Base-by-base conservation (phyloP, 37 sponge, comb jelly and placozoan species). In the Hexactinellida sp. region DNA sequence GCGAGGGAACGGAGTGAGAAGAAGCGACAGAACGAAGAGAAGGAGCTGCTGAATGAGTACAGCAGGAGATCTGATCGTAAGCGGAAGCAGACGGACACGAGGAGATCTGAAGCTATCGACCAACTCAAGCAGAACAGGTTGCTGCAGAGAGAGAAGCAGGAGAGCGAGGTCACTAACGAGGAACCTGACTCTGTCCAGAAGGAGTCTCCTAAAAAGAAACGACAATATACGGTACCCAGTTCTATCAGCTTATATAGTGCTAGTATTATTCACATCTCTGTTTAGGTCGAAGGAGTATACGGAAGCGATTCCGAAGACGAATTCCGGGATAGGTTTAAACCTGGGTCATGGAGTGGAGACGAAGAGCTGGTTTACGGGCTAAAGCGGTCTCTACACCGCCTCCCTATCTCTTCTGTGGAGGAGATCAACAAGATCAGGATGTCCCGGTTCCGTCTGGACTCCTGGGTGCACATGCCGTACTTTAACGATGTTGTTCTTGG, bases 371-470 rank as follows among this genome's bases (percentile, higher is more conserved):
- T 16, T 5, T 5, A 37, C n/a, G 37, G 39, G 37, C 38, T 37
- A 76, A 19, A 54, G 21, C 23, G 24, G 36, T 55, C 87, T 55
- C 82, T 82, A 41, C 36, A 36, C 28, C 38, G 36, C 36, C 82
- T 71, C 7, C 47, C 25, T 36, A 89, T 94, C 28, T 84, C 90
- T 36, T 84, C 84, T 38, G 32, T 82, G 38, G 87, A 87, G 25
- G 89, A 92, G 84, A 85, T 94, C n/a, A 87, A 83, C 36, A 96
- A 88, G 82, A 90, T 97, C 83, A 91, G 93, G 71, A 55, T 97
- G 28, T 97, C 98, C 19, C 51, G 98, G 37, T 93, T 88, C 82
- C 89, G 97, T 85, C 83, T 97, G 39, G 98, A 97, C 47, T 16
- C 13, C 10, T 41, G 47, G 47, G 47, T 41, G 47, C 47, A 41